phyloP scores from a whole-genome alignment of 2,113 vertebrate species.

The Lophotis ruficrista region DNA sequence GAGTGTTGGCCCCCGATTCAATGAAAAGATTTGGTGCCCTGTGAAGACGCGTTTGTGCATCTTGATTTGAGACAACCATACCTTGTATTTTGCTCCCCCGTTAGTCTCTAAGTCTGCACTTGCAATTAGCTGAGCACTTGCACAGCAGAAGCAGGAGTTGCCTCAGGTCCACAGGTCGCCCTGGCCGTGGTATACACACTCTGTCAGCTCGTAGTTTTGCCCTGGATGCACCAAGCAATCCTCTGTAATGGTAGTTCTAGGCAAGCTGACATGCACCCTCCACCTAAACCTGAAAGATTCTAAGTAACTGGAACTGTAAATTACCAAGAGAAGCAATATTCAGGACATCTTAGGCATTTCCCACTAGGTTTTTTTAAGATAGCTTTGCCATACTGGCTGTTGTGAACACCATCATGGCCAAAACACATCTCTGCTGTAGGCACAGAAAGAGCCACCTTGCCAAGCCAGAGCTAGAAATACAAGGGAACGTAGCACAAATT shows the following conservation, averaged over 20 bases:
- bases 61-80: neutral
- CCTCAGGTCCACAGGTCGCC: neutral
- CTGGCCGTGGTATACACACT: no score
- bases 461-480: neutral
- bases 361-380: neutral
- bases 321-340: neutral
- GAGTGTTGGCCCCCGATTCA: neutral
- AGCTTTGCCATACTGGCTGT: neutral
- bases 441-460: neutral
- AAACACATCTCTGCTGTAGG: neutral
- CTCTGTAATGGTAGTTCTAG: neutral
- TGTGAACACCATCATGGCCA: neutral
- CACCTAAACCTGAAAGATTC: neutral
- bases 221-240: neutral
- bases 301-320: neutral
- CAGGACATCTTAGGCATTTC: neutral
- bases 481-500: neutral
- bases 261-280: neutral
- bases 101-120: neutral
- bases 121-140: neutral
- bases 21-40: neutral
- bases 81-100: neutral
- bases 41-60: rapidly evolving
- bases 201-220: neutral
- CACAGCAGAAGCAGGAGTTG: neutral